Evolutionary conservation across 1,140 invertebrate species (phyloP).

Genomic region (Uloborus diversus): DNA sequence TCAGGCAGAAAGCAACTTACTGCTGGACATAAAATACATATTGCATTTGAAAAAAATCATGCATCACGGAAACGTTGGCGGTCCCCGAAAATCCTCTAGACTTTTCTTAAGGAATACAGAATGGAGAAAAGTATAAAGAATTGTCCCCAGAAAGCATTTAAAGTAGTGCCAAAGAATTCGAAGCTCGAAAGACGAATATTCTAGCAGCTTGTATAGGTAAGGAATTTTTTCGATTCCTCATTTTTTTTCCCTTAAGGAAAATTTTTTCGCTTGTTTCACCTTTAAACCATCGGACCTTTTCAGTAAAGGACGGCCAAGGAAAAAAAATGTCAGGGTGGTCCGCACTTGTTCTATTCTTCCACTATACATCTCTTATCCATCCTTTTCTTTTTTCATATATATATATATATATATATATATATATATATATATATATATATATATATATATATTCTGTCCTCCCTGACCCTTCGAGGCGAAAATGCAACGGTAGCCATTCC

Average conservation of each 20-base stretch:
- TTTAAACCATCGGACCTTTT: background rate
- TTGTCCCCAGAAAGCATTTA: constrained; percentile 37
- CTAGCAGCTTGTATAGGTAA: constrained; percentile 33
- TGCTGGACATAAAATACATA: constrained; percentile 25
- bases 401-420: too few relatives aligned
- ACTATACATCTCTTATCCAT: constrained; percentile 17
- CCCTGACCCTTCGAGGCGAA: constrained; percentile 6
- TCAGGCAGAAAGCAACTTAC: background rate
- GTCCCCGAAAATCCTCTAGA: constrained; percentile 26
- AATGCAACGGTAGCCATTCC: constrained; percentile 29
- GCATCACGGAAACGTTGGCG: constrained; percentile 14
- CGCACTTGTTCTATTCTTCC: constrained; percentile 34
- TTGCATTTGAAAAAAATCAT: background rate
- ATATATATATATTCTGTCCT: constrained; percentile 14
- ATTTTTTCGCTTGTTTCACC: background rate
- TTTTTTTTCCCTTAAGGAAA: background rate
- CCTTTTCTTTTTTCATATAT: background rate
- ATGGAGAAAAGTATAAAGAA: constrained; percentile 31
- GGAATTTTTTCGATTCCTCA: constrained; percentile 39
- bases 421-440: too few relatives aligned
- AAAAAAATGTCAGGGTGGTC: background rate
- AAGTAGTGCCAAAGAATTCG: constrained; percentile 38
- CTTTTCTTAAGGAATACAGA: constrained; percentile 14
- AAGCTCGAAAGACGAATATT: constrained; percentile 35
- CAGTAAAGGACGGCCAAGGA: background rate